Percentiles rank a stretch among this genome's conserved stretches.
Evolutionary conservation across 2,888 invertebrate species (phyloP).

Genomic region (Lasiommata megera): DNA sequence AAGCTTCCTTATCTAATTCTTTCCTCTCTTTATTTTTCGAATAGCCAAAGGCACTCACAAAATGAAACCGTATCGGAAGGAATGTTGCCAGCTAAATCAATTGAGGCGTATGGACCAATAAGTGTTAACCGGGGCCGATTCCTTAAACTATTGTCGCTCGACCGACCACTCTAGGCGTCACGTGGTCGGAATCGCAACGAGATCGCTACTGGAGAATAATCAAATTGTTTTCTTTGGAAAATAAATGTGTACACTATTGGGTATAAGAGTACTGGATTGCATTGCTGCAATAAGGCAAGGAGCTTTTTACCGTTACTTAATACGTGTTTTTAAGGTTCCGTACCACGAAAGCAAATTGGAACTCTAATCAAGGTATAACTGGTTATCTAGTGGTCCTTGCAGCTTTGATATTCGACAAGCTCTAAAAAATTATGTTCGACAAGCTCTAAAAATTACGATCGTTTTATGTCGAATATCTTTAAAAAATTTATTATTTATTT

Average conservation of each 20-base stretch:
- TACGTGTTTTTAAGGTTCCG: too few relatives aligned
- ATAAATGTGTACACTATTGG: background rate
- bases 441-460: too few relatives aligned
- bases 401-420: too few relatives aligned
- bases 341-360: too few relatives aligned
- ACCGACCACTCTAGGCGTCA: constrained; percentile 54
- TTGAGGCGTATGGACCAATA: constrained; percentile 70
- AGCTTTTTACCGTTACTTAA: too few relatives aligned
- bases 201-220: constrained; percentile 40
- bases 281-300: too few relatives aligned
- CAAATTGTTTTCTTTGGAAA: constrained; percentile 13
- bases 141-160: constrained; percentile 59
- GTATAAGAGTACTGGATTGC: too few relatives aligned
- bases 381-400: too few relatives aligned
- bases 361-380: too few relatives aligned
- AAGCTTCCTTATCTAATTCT: background rate
- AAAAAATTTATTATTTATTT: too few relatives aligned
- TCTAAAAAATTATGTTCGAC: too few relatives aligned
- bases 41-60: constrained; percentile 22
- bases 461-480: too few relatives aligned
- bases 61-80: constrained; percentile 23
- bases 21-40: constrained; percentile 7
- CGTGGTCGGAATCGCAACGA: constrained; percentile 61
- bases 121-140: constrained; percentile 67
- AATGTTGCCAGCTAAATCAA: constrained; percentile 50